phyloP scores from a whole-genome alignment of 2,888 invertebrate species.

The Eretmocerus hayati region DNA sequence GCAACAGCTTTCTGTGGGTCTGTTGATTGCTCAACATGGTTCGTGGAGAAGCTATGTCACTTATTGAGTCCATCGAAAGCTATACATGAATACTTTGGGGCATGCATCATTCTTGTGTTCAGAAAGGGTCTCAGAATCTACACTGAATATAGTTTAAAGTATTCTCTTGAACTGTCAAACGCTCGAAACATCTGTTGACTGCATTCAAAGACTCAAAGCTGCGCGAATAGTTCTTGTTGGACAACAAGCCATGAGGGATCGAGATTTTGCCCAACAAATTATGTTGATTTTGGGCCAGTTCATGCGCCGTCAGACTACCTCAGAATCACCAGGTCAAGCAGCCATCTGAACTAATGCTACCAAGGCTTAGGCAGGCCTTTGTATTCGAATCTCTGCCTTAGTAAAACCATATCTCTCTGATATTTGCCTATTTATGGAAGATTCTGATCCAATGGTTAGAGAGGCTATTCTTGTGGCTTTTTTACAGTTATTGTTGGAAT shows the following conservation, averaged over 20 bases:
- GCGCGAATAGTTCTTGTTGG: constrained; percentile 50
- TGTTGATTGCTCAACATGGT: constrained; percentile 54
- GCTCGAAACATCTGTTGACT: constrained; percentile 25
- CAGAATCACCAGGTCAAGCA: constrained; percentile 26
- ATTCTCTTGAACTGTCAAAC: constrained; percentile 36
- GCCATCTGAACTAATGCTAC: constrained; percentile 62
- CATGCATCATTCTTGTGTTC: no score
- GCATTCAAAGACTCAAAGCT: constrained; percentile 37
- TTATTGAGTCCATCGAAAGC: constrained; percentile 50
- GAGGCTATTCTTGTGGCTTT: constrained; percentile 60
- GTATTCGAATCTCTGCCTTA: constrained; percentile 63
- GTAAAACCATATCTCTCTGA: constrained; percentile 60
- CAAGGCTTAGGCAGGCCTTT: constrained; percentile 60
- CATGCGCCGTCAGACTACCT: constrained; percentile 48
- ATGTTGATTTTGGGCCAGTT: constrained; percentile 58
- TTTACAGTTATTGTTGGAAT: constrained; percentile 64
- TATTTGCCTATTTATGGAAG: constrained; percentile 61
- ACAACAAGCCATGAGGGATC: constrained; percentile 60
- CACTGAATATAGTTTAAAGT: constrained; percentile 34
- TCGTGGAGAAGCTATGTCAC: constrained; percentile 53
- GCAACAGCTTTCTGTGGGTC: constrained; percentile 52
- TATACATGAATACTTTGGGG: no score
- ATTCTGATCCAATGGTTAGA: constrained; percentile 53
- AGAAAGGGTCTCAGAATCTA: constrained; percentile 29
- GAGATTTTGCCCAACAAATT: constrained; percentile 55